Conservation (phyloP, 2,113 vertebrate genomes). For the Spea bombifrons region DNA sequence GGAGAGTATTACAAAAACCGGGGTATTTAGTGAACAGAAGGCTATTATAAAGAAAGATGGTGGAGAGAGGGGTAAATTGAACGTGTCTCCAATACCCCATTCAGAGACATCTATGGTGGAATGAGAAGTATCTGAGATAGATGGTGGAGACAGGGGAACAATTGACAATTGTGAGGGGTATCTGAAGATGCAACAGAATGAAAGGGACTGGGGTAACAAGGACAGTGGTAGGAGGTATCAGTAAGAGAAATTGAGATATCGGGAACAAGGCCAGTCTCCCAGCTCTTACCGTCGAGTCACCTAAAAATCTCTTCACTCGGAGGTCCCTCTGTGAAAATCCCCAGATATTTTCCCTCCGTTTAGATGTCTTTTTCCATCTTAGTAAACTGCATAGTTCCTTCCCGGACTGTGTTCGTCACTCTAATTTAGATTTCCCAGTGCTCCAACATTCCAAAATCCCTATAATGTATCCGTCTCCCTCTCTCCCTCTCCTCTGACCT, state of each 20-base stretch:
- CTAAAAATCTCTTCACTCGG: too few relatives aligned
- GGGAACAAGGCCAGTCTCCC: not conserved
- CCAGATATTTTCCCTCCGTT: not conserved
- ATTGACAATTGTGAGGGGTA: too few relatives aligned
- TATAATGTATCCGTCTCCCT: not conserved
- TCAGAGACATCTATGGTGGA: too few relatives aligned
- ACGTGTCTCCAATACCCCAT: too few relatives aligned
- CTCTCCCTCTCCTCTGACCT: not conserved
- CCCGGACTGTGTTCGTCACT: not conserved
- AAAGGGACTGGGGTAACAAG: not conserved
- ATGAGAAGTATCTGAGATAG: too few relatives aligned
- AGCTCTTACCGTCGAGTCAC: not conserved
- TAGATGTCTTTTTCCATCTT: not conserved
- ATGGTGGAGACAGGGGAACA: too few relatives aligned
- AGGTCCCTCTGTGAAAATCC: not conserved
- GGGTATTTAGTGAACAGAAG: too few relatives aligned
- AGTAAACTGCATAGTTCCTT: not conserved
- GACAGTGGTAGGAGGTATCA: not conserved
- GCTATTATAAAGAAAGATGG: too few relatives aligned
- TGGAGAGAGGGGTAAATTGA: too few relatives aligned
- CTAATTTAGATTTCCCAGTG: conserved; percentile 44
- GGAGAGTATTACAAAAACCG: too few relatives aligned
- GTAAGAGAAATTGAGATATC: not conserved
- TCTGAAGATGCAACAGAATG: too few relatives aligned
- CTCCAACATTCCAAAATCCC: not conserved